Percentiles rank a stretch among this genome's conserved stretches.
phyloP scores from a whole-genome alignment of 2,888 invertebrate genomes.

The Philonicus albiceps region DNA sequence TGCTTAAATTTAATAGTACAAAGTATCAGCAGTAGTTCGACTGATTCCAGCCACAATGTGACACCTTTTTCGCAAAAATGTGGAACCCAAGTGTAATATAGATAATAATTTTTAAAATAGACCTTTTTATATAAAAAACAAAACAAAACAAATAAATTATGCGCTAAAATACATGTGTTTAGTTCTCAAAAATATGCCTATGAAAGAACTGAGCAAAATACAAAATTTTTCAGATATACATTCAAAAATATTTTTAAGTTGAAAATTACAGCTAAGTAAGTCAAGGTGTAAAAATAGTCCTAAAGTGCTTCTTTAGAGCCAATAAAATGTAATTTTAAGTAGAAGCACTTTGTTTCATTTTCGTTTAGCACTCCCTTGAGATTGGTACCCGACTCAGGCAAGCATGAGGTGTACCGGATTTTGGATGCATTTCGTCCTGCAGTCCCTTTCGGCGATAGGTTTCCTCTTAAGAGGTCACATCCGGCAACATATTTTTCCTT shows the following conservation, averaged over 20 bases:
- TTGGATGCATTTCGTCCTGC: conserved; percentile 42
- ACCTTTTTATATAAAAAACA: not conserved
- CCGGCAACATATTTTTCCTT: conserved; percentile 50
- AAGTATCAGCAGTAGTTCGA: conserved; percentile 65
- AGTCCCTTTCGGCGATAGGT: not conserved
- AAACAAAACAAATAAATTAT: not conserved
- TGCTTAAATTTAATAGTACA: conserved; percentile 76
- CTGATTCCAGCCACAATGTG: conserved; percentile 23
- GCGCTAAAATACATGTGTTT: not conserved
- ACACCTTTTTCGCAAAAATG: conserved; percentile 61
- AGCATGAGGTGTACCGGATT: conserved; percentile 33
- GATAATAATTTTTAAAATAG: not conserved
- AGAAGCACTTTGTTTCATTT: conserved; percentile 39
- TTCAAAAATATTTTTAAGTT: not conserved
- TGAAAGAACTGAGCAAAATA: not conserved
- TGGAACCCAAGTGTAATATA: conserved; percentile 54
- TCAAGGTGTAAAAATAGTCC: conserved; percentile 45
- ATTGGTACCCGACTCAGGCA: not conserved
- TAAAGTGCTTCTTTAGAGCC: conserved; percentile 35
- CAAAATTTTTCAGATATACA: not conserved
- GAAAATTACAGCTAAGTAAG: conserved; percentile 42
- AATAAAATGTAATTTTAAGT: conserved; percentile 46
- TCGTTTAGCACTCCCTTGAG: conserved; percentile 39
- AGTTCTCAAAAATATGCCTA: not conserved
- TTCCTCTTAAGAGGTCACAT: conserved; percentile 53